phyloP scores from a whole-genome alignment of 2,113 vertebrate genomes.

The Mirounga angustirostris region DNA sequence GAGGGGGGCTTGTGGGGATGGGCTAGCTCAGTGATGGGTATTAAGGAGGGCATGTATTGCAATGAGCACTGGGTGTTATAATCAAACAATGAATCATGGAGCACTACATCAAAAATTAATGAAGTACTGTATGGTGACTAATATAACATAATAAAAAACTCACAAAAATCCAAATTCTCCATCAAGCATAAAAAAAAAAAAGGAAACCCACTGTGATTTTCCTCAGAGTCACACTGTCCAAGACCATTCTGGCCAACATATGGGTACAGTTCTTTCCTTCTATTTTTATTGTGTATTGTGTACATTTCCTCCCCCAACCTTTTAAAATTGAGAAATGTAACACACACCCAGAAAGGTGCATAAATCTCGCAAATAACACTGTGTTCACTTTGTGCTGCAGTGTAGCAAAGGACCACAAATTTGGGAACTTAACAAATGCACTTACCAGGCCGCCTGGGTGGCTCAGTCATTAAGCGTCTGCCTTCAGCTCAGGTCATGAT shows the following conservation, averaged over 20 bases:
- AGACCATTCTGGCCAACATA: not conserved
- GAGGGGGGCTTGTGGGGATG: no score
- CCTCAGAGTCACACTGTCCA: not conserved
- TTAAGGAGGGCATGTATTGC: no score
- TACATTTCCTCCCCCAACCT: not conserved
- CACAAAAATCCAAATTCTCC: no score
- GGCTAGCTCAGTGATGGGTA: no score
- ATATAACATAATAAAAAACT: no score
- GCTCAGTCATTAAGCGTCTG: no score
- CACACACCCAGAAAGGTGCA: not conserved
- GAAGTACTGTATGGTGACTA: no score
- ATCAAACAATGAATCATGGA: no score
- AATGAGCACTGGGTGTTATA: no score
- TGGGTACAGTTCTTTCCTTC: not conserved
- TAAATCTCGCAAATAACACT: accelerated
- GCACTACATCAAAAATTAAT: no score
- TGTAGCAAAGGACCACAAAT: not conserved
- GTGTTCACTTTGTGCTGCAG: not conserved
- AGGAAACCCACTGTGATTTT: not conserved
- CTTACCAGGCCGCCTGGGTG: no score
- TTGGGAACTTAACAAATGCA: not conserved
- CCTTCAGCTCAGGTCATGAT: no score
- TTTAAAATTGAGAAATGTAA: not conserved
- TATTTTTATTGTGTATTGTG: not conserved
- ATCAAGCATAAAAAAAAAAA: not conserved